Evolutionary conservation across 2,888 invertebrate genomes (phyloP), one percentile per base, ranked within the genome.

Genomic region (Melinaea menophilus): DNA sequence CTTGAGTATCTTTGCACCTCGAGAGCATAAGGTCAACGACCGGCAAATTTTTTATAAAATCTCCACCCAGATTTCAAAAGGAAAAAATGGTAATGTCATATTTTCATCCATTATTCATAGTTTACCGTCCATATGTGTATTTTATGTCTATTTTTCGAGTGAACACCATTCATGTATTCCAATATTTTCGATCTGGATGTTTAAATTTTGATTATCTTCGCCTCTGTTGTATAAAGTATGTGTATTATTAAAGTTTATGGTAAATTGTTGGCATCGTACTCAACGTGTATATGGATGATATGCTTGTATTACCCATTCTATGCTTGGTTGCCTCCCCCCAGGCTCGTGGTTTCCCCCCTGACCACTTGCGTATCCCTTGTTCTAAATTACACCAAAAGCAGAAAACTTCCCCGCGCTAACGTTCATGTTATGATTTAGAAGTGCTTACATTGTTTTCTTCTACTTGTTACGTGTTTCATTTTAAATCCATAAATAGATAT

Each of bases 11-110:
- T 65, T 67, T 59, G 62, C 58, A 64, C 63, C 59, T 54, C 59
- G 56, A 61, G 56, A 65, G 55, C 58, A 58, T 56, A 65, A 75
- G 90, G 81, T 87, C 81, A 90, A 86, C 68, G 90, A 82, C 88
- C 89, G 84, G 72, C 86, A 83, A 84, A 83, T 80, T 82, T 88
- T 81, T 86, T 82, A 84, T 69, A 84, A 73, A 77, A 80, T 79
- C 81, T 73, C 76, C 79, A 82, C 84, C 85, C 80, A 86, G 81
- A 83, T 87, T 79, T 83, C 72, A 76, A 81, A 79, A 72, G 66
- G 74, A 71, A 74, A 77, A 79, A 82, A 84, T 84, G 78, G 73
- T 79, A 83, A 85, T 82, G 69, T 69, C 45, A 64, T 72, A 81
- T 81, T 73, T 73, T 67, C 63, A 75, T 87, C 81, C 81, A 88